phyloP scores from a whole-genome alignment of 2,888 invertebrate species.

The Eupithecia exiguata region DNA sequence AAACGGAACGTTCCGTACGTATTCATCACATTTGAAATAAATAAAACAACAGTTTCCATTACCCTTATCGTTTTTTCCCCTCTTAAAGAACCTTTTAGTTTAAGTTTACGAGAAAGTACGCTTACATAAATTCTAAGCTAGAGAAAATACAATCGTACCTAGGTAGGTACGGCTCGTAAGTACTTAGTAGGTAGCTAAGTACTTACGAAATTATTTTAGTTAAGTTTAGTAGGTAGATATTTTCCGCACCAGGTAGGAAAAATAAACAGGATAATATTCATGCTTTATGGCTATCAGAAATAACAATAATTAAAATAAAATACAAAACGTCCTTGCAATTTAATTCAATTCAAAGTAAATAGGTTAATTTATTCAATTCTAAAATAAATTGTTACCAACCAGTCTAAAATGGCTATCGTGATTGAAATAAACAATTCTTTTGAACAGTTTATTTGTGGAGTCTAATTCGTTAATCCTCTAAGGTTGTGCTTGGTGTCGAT shows the following conservation, averaged over 20 bases:
- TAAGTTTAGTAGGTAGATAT: neutral
- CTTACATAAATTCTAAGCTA: slow-evolving; percentile 12
- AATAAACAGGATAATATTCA: neutral
- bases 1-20: slow-evolving; percentile 36
- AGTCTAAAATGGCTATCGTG: slow-evolving; percentile 28
- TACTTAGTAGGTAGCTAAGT: no score
- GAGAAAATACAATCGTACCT: neutral
- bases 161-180: no score
- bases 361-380: neutral
- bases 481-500: slow-evolving; percentile 51
- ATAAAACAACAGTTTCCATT: slow-evolving; percentile 42
- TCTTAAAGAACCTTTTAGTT: slow-evolving; percentile 18
- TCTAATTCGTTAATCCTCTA: slow-evolving; percentile 53
- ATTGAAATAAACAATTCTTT: slow-evolving; percentile 28
- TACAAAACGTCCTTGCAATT: neutral
- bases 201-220: neutral
- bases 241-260: neutral
- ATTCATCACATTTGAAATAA: slow-evolving; percentile 47
- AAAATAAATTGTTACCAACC: slow-evolving; percentile 24
- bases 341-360: neutral
- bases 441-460: slow-evolving; percentile 50
- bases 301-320: neutral
- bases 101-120: slow-evolving; percentile 17
- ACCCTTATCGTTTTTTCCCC: slow-evolving; percentile 32
- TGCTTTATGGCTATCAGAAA: neutral